Evolutionary conservation across 2,113 vertebrate species (phyloP), one percentile per base, ranked within the genome.

Genomic region (Ophiodon elongatus): DNA sequence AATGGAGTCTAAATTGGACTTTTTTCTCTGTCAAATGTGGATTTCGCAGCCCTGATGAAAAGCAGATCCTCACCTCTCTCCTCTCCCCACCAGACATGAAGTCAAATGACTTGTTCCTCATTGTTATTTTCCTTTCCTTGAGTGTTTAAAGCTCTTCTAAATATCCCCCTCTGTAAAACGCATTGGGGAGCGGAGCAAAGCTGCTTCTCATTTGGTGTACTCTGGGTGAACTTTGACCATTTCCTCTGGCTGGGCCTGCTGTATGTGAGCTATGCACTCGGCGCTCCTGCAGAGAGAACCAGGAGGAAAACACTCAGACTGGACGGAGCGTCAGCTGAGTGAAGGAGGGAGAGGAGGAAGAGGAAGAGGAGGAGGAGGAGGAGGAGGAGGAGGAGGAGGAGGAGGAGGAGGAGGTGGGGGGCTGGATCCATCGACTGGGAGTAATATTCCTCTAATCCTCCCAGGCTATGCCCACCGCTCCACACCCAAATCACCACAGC

Each of bases 131-230:
- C 9, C 66, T 52, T 65, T 71, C 88, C 84, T 67, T 29, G 47
- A 66, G 66, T 59, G 52, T 82, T 94, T 94, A 92, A 91, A 94
- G 93, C 86, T 88, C 94, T 83, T 94, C 94, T 95, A 94, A 95
- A 95, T 95, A 93, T 92, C 91, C 87, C n/a, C 9, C 91, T 87
- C 88, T 91, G 92, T 94, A 80, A 45, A 94, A 93, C 76, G 90
- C 86, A 89, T 59, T 76, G 91, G 47, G 60, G 2, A 91, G 90
- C 69, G n/a, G 62, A 37, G 79, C 89, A 86, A 95, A 95, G 96
- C 96, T 97, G 96, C 92, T 97, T 96, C 96, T 96, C 95, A 96
- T 97, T 97, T 96, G 94, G 93, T 97, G 97, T 94, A 97, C 96
- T 97, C 93, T 96, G 92, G 94, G 94, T 98, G 97, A 97, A 98